These are phyloP conservation scores for Drosophila kikkawai DNA, from an alignment of 1,140 invertebrate species.

Conservation along the genomic window DNA sequence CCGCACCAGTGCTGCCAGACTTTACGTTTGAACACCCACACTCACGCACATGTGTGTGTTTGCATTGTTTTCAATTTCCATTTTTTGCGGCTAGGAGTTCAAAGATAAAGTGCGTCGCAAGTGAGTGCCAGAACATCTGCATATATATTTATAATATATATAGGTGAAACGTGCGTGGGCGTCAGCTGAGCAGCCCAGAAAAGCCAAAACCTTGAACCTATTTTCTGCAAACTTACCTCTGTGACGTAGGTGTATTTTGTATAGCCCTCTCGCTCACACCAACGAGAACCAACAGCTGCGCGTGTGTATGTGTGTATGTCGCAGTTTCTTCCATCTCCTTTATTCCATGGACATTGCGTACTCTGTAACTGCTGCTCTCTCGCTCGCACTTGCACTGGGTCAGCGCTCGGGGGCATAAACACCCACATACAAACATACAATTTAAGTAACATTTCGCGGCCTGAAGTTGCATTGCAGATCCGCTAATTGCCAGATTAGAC, in stretches of 20 bases:
- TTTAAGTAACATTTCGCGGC: not conserved
- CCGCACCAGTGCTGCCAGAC: too few relatives aligned
- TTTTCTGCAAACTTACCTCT: conserved; percentile 8
- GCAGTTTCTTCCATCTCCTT: conserved; percentile 11
- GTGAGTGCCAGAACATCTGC: not conserved
- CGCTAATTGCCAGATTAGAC: not conserved
- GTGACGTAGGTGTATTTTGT: conserved; percentile 19
- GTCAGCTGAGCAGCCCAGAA: not conserved
- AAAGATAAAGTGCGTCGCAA: conserved; percentile 1
- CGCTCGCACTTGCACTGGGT: conserved; percentile 7
- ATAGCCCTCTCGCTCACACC: not conserved
- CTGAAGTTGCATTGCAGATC: not conserved
- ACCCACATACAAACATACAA: not conserved
- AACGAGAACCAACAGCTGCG: not conserved
- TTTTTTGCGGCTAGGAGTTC: not conserved
- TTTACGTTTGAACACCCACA: not conserved
- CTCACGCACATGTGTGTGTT: not conserved
- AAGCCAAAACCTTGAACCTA: conserved; percentile 9
- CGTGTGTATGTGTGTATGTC: not conserved
- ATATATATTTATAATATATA: not conserved
- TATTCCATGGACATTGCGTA: not conserved
- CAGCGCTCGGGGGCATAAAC: not conserved
- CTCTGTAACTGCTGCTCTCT: not conserved
- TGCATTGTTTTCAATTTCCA: conserved; percentile 26
- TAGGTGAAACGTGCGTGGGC: not conserved